Percentiles rank a stretch among this genome's conserved stretches.
These are phyloP conservation scores for Drosophila sordidapex DNA, from an alignment of 2,888 invertebrate genomes.

Conservation along the genomic window DNA sequence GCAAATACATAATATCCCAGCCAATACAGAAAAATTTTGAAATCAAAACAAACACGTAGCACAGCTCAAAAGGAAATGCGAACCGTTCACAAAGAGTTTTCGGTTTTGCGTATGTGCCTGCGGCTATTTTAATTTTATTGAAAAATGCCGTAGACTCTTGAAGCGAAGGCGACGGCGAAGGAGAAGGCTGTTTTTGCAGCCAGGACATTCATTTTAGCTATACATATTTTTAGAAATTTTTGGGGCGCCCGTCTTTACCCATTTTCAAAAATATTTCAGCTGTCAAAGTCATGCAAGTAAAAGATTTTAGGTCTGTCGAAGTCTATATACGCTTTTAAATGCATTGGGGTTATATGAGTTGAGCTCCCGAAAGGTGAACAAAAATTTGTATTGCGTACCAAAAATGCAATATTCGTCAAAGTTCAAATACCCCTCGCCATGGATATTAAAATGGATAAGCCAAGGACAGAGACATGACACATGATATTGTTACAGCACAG, in stretches of 20 bases:
- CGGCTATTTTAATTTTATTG: slow-evolving; percentile 48
- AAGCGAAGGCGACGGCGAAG: not conserved
- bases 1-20: slow-evolving; percentile 52
- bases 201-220: slow-evolving; percentile 63
- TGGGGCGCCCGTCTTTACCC: slow-evolving; percentile 10
- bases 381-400: not conserved
- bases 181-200: slow-evolving; percentile 12
- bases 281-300: slow-evolving; percentile 57
- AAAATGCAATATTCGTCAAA: slow-evolving; percentile 4
- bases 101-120: slow-evolving; percentile 11
- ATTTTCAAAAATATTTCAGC: slow-evolving; percentile 66
- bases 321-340: too few species aligned
- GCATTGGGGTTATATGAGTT: not conserved
- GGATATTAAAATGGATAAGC: slow-evolving; percentile 12
- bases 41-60: slow-evolving; percentile 67
- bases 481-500: slow-evolving; percentile 5
- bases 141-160: slow-evolving; percentile 45
- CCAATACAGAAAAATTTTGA: slow-evolving; percentile 35
- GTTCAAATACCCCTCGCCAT: not conserved
- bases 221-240: slow-evolving; percentile 48
- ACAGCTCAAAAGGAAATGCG: slow-evolving; percentile 21
- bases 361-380: not conserved
- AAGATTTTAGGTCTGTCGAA: not conserved
- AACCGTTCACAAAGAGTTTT: slow-evolving; percentile 26
- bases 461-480: slow-evolving; percentile 20